Percentiles rank a stretch among this genome's conserved stretches.
Evolutionary conservation across 2,113 vertebrate species (phyloP).

Genomic region (Redunca redunca): DNA sequence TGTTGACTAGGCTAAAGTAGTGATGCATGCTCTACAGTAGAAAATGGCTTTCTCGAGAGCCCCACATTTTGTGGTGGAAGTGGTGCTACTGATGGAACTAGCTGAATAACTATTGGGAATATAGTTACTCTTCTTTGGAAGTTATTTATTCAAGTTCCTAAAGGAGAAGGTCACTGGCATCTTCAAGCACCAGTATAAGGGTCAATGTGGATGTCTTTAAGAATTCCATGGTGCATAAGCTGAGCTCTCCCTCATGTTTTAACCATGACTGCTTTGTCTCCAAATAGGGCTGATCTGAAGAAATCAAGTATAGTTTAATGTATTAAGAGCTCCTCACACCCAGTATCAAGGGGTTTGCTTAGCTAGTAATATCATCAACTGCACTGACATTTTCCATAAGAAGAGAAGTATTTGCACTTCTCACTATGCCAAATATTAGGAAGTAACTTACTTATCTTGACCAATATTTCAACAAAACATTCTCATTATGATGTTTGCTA

Average conservation of each 20-base stretch:
- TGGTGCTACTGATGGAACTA: background rate
- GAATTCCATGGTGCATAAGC: background rate
- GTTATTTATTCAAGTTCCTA: background rate
- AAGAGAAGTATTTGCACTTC: background rate
- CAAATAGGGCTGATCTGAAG: background rate
- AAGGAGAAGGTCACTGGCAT: background rate
- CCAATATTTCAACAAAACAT: background rate
- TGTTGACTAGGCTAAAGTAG: background rate
- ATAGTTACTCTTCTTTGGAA: background rate
- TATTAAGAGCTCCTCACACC: background rate
- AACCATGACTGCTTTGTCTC: background rate
- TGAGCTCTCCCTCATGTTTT: background rate
- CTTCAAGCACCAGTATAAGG: background rate
- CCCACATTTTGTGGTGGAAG: background rate
- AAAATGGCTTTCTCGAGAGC: background rate
- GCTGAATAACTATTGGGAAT: background rate
- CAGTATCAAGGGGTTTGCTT: background rate
- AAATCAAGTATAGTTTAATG: background rate
- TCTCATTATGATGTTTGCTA: background rate
- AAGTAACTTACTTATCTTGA: background rate
- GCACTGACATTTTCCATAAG: background rate
- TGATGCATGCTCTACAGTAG: background rate
- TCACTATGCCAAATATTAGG: background rate
- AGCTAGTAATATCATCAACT: background rate
- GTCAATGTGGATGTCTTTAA: background rate